Evolutionary conservation across 2,797 vertebrate genomes (phyloP).

Genomic region (Chelmon rostratus): DNA sequence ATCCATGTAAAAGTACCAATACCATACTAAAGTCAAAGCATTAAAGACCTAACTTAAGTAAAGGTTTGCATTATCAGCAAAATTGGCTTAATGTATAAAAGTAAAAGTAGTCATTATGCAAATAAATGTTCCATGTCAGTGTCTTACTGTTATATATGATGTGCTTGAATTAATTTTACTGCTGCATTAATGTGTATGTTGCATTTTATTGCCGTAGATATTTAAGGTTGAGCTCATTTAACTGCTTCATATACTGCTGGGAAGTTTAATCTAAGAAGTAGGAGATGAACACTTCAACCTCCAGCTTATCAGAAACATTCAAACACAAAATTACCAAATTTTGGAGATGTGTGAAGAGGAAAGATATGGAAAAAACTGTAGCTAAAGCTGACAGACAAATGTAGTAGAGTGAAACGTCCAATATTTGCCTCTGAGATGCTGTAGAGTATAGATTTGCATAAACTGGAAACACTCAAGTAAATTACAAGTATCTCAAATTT

Average conservation of each 20-base stretch:
- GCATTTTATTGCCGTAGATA: background rate
- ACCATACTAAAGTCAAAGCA: background rate
- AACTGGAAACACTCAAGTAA: background rate
- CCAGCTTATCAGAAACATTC: background rate
- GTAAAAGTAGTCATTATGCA: background rate
- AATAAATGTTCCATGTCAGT: too few species aligned
- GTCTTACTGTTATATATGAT: background rate
- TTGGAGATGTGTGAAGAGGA: background rate
- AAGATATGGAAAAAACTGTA: background rate
- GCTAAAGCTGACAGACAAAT: background rate
- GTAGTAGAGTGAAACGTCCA: too few species aligned
- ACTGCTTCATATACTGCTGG: background rate
- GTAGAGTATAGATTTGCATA: too few species aligned
- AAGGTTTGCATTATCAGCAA: background rate
- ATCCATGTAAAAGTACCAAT: background rate
- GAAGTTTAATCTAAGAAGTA: background rate
- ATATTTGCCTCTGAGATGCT: too few species aligned
- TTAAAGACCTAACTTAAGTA: background rate
- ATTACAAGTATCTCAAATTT: background rate
- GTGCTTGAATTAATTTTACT: background rate
- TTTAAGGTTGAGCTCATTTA: background rate
- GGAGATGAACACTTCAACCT: background rate
- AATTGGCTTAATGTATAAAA: background rate
- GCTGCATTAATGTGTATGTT: background rate
- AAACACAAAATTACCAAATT: background rate